Evolutionary conservation across 2,888 invertebrate genomes (phyloP).

Genomic region (Crematogaster levior): DNA sequence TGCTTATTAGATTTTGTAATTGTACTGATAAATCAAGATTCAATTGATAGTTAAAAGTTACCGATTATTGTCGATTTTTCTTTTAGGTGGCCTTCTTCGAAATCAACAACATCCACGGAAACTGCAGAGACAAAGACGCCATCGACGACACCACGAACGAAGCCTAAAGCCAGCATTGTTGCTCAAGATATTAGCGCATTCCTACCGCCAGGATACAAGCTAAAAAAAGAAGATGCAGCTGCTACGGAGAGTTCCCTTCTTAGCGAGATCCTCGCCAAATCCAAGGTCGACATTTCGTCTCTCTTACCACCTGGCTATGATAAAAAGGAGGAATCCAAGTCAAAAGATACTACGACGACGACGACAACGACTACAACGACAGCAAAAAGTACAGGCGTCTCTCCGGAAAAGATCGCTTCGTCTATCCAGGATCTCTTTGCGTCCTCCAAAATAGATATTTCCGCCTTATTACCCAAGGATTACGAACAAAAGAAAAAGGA

Average conservation of each 20-base stretch:
- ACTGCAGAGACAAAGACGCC: constrained; percentile 49
- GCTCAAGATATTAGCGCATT: constrained; percentile 88
- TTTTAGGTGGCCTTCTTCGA: constrained; percentile 66
- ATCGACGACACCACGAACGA: constrained; percentile 48
- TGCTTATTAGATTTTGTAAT: not conserved
- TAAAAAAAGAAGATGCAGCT: constrained; percentile 84
- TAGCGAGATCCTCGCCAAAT: constrained; percentile 82
- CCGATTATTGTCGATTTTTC: not conserved
- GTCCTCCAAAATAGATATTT: constrained; percentile 83
- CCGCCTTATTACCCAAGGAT: constrained; percentile 87
- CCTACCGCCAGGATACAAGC: constrained; percentile 89
- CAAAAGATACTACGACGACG: constrained; percentile 57
- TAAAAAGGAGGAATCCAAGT: constrained; percentile 77
- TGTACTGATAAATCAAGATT: not conserved
- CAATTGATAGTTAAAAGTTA: not conserved
- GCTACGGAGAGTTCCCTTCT: constrained; percentile 82
- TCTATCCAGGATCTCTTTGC: constrained; percentile 81
- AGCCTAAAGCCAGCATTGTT: constrained; percentile 52
- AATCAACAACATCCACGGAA: constrained; percentile 57
- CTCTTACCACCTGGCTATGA: constrained; percentile 89
- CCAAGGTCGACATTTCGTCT: constrained; percentile 86
- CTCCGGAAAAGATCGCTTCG: constrained; percentile 56
- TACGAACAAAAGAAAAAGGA: constrained; percentile 86
- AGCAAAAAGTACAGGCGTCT: constrained; percentile 14
- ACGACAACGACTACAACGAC: constrained; percentile 56